Evolutionary conservation across 2,888 invertebrate species (phyloP), one percentile per base, ranked within the genome.

Genomic region (Pecten maximus): DNA sequence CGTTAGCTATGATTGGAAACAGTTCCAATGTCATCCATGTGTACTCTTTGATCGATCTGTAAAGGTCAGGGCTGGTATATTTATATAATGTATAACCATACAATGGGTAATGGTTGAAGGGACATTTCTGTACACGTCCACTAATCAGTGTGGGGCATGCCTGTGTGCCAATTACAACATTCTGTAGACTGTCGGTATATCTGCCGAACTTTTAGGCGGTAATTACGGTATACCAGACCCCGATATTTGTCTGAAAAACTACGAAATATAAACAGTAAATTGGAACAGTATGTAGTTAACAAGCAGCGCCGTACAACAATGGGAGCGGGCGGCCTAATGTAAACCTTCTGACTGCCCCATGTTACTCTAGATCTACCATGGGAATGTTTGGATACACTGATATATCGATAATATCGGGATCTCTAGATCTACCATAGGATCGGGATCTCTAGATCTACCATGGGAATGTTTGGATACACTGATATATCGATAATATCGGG

Each of bases 251-350:
- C 74, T 74, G 74, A 74, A 74, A 50, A 74, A 74, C 74, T 74
- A 74, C 35, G 74, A 74, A 74, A 74, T 74, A 16, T 74, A 74
- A 74, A 74, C 10, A 23, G 28, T 74, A 74, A 74, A 74, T 74
- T 74, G 74, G 74, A 74, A 74, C 74, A 74, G 74, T 74, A 23
- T 74, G 74, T 74, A 74, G 74, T 8, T 74, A 74, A 74, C 74
- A 74, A 74, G 74, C 74, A 23, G 74, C 35, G 74, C 28, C 74
- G 35, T 35, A 35, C 74, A 74, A 74, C 74, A 74, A 74, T 74
- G 74, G 35, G 16, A 74, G 28, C 74, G 10, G 35, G 35, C 35
- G 28, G 8, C 23, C 35, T 74, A 74, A 74, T 74, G 74, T 74
- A 74, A 74, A 74, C 74, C 74, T 28, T 28, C 28, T 74, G 74